phyloP scores from a whole-genome alignment of 2,797 vertebrate species.

The Molossus alvarezi region DNA sequence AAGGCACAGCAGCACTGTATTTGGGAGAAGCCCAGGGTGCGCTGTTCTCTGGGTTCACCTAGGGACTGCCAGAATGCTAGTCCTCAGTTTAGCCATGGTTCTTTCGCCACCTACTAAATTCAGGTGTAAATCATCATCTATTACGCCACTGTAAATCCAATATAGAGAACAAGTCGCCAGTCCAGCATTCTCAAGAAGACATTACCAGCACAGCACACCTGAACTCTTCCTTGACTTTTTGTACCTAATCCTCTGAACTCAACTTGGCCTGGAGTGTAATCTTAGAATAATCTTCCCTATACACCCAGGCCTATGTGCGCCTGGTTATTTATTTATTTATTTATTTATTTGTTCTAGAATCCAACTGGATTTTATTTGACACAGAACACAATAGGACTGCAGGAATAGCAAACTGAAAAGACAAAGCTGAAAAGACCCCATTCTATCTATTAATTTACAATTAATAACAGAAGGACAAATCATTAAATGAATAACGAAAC shows the following conservation, averaged over 20 bases:
- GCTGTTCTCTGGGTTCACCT: background rate
- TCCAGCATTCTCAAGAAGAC: too few relatives aligned
- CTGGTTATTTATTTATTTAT: too few relatives aligned
- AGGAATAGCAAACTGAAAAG: slow-evolving; percentile 83
- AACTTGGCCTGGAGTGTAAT: background rate
- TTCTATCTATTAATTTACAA: slow-evolving; percentile 84
- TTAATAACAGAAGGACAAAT: slow-evolving; percentile 83
- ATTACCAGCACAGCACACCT: too few relatives aligned
- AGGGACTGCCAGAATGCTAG: too few relatives aligned
- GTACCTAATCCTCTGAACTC: slow-evolving; percentile 17
- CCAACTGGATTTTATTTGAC: slow-evolving; percentile 89
- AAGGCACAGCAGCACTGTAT: too few relatives aligned
- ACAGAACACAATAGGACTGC: slow-evolving; percentile 82
- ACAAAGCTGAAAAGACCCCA: slow-evolving; percentile 64
- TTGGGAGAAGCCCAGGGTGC: too few relatives aligned
- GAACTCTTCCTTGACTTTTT: too few relatives aligned
- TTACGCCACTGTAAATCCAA: too few relatives aligned
- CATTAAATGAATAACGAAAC: slow-evolving; percentile 78
- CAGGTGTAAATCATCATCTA: too few relatives aligned
- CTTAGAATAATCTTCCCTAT: background rate
- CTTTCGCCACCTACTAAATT: too few relatives aligned
- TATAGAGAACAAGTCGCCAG: too few relatives aligned
- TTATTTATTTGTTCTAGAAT: slow-evolving; percentile 74
- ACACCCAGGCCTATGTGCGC: background rate
- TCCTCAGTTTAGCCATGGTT: too few relatives aligned